Evolutionary conservation across 2,113 vertebrate species (phyloP), one percentile per base, ranked within the genome.

Genomic region (Chascanopsetta lugubris): DNA sequence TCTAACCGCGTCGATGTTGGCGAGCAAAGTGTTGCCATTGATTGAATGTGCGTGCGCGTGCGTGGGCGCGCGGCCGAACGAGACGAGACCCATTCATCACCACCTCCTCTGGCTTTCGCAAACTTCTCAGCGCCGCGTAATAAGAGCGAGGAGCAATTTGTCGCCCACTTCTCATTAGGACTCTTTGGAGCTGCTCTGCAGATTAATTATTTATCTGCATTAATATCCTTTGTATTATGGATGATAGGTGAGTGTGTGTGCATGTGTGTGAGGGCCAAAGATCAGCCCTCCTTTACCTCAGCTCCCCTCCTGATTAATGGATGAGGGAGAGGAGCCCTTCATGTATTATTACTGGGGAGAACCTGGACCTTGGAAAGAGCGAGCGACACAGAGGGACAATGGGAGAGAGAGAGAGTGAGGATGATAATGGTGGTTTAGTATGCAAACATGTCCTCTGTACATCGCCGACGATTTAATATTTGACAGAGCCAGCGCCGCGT

Each of bases 191-290:
- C 67, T 59, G 59, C 65, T 61, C 69, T 5, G 17, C 66, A 69
- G 79, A 76, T 92, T 84, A 86, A 92, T 90, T 88, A 92, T 92
- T 91, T 86, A 92, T 90, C 79, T 75, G 75, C 90, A 88, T 91
- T 89, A 88, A 89, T 90, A 89, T 82, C 65, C 68, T 30, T 66
- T 91, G 77, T 80, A 87, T 92, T 89, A 90, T 90, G 78, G 73
- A 90, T 77, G 79, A 63, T 46, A 75, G 85, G 74, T 75, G 75
- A 56, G 61, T 36, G 67, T 26, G 77, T 56, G 74, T 55, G 77
- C 64, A 45, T 63, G 80, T 50, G 80, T 45, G 83, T 24, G 79
- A 40, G 65, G 88, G 87, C 80, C 83, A 91, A 85, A 88, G 87
- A 84, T 90, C 88, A 87, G 53, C 46, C 54, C 69, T 51, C 54